A percentile compares a stretch with the other conserved stretches of the same genome.
Evolutionary conservation across 2,113 vertebrate species (phyloP).

Genomic region (Hipposideros armiger): DNA sequence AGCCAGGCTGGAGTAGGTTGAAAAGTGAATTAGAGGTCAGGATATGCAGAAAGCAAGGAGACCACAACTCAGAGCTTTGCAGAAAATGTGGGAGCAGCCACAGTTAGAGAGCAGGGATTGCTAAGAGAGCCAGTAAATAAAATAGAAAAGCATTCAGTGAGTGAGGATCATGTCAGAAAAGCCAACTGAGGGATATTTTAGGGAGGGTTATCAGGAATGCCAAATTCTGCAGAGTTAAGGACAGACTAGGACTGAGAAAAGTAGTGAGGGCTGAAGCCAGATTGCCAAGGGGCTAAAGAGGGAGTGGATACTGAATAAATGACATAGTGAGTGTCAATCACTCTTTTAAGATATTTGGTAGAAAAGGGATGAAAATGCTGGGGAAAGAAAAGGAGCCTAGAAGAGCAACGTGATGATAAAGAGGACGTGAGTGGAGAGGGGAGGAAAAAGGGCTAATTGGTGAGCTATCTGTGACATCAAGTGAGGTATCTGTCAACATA

Average conservation of each 20-base stretch:
- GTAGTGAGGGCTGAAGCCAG: not conserved
- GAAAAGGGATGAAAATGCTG: not conserved
- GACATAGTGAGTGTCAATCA: not conserved
- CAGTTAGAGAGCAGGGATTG: not conserved
- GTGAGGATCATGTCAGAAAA: not conserved
- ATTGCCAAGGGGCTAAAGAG: not conserved
- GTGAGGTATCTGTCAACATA: not conserved
- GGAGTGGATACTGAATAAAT: not conserved
- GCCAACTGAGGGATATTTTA: not conserved
- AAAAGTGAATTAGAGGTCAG: conserved; percentile 30
- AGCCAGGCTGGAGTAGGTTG: not conserved
- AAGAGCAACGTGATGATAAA: conserved; percentile 9
- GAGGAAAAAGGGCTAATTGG: not conserved
- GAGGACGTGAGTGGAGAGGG: not conserved
- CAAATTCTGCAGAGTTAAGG: not conserved
- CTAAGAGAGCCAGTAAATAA: not conserved
- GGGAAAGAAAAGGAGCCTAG: not conserved
- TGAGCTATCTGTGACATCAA: not conserved
- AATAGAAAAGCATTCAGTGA: not conserved
- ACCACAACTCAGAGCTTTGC: not conserved
- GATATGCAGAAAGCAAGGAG: not conserved
- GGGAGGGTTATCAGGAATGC: not conserved
- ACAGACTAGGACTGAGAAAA: not conserved
- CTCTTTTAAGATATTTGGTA: conserved; percentile 22
- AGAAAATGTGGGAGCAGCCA: not conserved